A percentile compares a stretch with the other conserved stretches of the same genome.
Conservation (phyloP, 2,888 invertebrate genomes). For the Megastigmus dorsalis region DNA sequence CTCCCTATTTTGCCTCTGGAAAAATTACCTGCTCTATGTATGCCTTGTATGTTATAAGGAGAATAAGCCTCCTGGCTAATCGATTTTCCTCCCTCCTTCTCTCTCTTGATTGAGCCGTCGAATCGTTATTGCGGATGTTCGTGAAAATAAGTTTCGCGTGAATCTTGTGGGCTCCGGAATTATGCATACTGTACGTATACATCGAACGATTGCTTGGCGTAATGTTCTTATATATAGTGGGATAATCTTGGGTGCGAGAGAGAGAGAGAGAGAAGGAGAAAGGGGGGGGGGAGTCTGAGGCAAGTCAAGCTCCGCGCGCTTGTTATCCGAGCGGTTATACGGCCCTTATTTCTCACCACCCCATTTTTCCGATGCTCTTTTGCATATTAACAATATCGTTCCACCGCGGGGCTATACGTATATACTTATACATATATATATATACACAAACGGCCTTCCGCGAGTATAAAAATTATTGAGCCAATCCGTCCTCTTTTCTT, state of each 20-base stretch:
- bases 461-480: conserved; percentile 72
- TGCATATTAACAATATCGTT: conserved; percentile 75
- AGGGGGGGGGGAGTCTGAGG: neutral
- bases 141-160: conserved; percentile 50
- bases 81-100: conserved; percentile 1
- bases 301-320: neutral
- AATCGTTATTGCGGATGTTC: conserved; percentile 8
- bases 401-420: conserved; percentile 62
- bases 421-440: too few relatives aligned
- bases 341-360: conserved; percentile 66
- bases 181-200: conserved; percentile 51
- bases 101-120: conserved; percentile 36
- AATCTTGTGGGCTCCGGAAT: conserved; percentile 25
- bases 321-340: conserved; percentile 35
- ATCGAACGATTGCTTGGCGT: conserved; percentile 48
- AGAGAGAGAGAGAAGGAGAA: conserved; percentile 21
- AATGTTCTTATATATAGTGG: conserved; percentile 64
- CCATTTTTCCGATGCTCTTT: conserved; percentile 73
- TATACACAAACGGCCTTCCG: conserved; percentile 57
- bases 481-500: conserved; percentile 56
- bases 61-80: too few relatives aligned
- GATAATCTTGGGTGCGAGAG: conserved; percentile 63
- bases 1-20: neutral
- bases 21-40: too few relatives aligned
- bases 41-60: too few relatives aligned